Percentiles rank a stretch among this genome's conserved stretches.
Conservation (phyloP, 1,140 invertebrate species). For the Leptonema lineaticorne region DNA sequence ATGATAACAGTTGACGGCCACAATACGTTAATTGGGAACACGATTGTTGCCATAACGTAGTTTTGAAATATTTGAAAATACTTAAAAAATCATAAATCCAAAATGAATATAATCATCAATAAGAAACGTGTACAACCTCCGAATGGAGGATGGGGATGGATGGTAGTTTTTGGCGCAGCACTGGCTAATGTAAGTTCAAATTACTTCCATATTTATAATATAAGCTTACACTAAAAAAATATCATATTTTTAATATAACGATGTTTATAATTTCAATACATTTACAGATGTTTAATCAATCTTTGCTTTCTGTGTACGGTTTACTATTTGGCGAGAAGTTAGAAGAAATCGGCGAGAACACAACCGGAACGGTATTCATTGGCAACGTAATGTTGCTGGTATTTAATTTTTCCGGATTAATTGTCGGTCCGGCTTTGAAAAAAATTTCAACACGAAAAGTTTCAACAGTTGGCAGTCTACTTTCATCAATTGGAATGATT, state of each 20-base stretch:
- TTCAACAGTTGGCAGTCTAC: constrained; percentile 60
- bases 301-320: constrained; percentile 70
- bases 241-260: background rate
- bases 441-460: constrained; percentile 64
- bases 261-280: background rate
- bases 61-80: too few relatives aligned
- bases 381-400: constrained; percentile 67
- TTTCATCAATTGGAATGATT: constrained; percentile 63
- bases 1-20: too few relatives aligned
- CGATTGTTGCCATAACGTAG: too few relatives aligned
- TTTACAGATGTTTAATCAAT: constrained; percentile 70
- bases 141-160: constrained; percentile 70
- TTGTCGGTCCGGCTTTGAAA: constrained; percentile 66
- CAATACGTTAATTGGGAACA: too few relatives aligned
- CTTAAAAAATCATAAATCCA: background rate
- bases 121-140: constrained; percentile 49
- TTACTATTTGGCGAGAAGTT: constrained; percentile 68
- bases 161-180: constrained; percentile 62
- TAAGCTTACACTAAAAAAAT: background rate
- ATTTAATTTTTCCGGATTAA: constrained; percentile 68
- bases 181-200: constrained; percentile 62
- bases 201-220: constrained; percentile 4
- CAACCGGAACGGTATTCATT: constrained; percentile 68
- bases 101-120: background rate
- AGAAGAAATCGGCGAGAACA: constrained; percentile 62